Evolutionary conservation across 2,113 vertebrate genomes (phyloP).

Genomic region (Scortum barcoo): DNA sequence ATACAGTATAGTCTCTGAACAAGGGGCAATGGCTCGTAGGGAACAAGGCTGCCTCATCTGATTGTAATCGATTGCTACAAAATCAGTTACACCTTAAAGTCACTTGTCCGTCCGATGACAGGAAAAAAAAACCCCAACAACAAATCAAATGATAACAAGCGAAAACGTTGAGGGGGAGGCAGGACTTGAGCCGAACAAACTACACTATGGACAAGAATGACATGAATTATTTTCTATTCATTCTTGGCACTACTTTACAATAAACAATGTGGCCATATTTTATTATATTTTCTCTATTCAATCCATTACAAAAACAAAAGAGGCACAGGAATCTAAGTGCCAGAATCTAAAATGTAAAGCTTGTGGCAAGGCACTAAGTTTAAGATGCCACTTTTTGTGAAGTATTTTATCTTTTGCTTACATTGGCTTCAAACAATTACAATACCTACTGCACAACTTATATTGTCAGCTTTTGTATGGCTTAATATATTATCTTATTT

Average conservation of each 20-base stretch:
- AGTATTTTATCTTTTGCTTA: conserved; percentile 62
- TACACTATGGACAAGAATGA: conserved; percentile 46
- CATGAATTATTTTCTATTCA: conserved; percentile 27
- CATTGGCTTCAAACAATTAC: conserved; percentile 66
- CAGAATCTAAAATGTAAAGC: conserved; percentile 73
- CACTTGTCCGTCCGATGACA: conserved; percentile 24
- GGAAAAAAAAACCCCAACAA: not conserved
- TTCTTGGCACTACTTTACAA: conserved; percentile 56
- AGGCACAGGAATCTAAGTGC: conserved; percentile 76
- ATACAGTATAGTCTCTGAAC: conserved; percentile 59
- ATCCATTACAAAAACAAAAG: conserved; percentile 47
- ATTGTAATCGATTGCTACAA: conserved; percentile 71
- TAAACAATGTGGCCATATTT: conserved; percentile 47
- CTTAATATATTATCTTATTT: conserved; percentile 64
- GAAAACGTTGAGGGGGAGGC: conserved; percentile 2
- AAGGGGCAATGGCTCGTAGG: conserved; percentile 32
- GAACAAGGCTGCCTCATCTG: conserved; percentile 60
- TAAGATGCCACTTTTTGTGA: conserved; percentile 75
- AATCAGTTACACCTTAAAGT: conserved; percentile 38
- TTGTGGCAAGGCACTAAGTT: conserved; percentile 83
- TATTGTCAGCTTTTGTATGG: conserved; percentile 72
- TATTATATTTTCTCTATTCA: conserved; percentile 49
- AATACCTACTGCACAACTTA: conserved; percentile 75
- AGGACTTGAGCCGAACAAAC: conserved; percentile 12
- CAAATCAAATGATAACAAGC: conserved; percentile 6